Evolutionary conservation across 2,113 vertebrate genomes (phyloP), one percentile per base, ranked within the genome.

Genomic region (Oreochromis spilurus): DNA sequence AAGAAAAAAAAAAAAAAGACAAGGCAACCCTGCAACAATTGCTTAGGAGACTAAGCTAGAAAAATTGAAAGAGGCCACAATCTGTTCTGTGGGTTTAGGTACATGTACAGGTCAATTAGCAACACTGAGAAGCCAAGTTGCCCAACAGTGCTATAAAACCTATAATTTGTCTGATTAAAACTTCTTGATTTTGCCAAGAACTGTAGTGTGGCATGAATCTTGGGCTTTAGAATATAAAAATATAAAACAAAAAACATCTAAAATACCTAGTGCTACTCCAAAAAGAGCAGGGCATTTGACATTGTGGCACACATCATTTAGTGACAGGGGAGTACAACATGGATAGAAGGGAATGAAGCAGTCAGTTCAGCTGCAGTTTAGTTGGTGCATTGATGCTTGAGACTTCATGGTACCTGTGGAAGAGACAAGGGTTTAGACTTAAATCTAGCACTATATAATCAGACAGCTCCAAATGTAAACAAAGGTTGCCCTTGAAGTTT

Each of bases 381-480:
- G 97, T 93, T 83, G 97, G 98, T 17, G 97, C 96, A 2, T 97
- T 95, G 86, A 99, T 96, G 75, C 97, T 94, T 6, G 99, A 98
- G 91, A 98, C 97, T 84, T 97, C 96, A 5, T 96, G 96, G 93
- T 98, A 98, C 95, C 99, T 99, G 79, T 80, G 80, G 58, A 19
- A 50, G 9, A 87, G 77, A 81, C 4, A 1, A 82, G 8, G 67
- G 43, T 10, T n/a, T 7, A 72, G 8, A 24, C 2, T 9, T 6
- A 4, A 19, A 19, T 9, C 12, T 13, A 5, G 2, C 24, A 14
- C 34, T 6, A 14, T 8, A 7, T 26, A 26, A 21, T 13, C 17
- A 48, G 5, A 10, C 29, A 4, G 17, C 19, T 50, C 14, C 9
- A 3, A 12, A 1, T 0, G 3, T 0, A 48, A 75, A 43, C 5